Evolutionary conservation across 2,797 vertebrate genomes (phyloP).

Genomic region (Pangasius larnaudii): DNA sequence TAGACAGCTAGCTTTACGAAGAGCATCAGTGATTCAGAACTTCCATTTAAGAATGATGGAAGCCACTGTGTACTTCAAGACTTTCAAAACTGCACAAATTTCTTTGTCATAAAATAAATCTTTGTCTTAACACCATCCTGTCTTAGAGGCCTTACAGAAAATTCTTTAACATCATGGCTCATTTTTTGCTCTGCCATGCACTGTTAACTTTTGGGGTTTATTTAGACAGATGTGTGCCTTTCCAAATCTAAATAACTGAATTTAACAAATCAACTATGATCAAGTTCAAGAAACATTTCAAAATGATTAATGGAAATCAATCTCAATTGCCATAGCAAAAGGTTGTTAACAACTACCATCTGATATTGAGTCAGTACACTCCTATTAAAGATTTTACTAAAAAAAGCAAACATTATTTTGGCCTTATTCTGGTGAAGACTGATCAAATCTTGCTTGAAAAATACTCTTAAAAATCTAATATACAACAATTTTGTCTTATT

Average conservation of each 20-base stretch:
- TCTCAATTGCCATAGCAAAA: background rate
- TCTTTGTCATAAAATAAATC: background rate
- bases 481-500: constrained; percentile 8
- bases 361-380: background rate
- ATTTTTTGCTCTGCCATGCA: background rate
- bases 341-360: background rate
- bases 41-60: background rate
- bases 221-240: background rate
- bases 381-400: constrained; percentile 4
- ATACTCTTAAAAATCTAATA: background rate
- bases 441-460: background rate
- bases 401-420: background rate
- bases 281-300: background rate
- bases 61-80: background rate
- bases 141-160: background rate
- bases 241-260: background rate
- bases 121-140: background rate
- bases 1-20: background rate
- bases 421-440: background rate
- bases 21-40: background rate
- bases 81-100: background rate
- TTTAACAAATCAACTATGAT: background rate
- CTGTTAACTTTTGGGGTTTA: background rate
- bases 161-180: background rate
- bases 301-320: background rate